Percentiles rank a stretch among this genome's conserved stretches.
phyloP scores from a whole-genome alignment of 1,140 invertebrate species.

The Cyrtorhinus lividipennis region DNA sequence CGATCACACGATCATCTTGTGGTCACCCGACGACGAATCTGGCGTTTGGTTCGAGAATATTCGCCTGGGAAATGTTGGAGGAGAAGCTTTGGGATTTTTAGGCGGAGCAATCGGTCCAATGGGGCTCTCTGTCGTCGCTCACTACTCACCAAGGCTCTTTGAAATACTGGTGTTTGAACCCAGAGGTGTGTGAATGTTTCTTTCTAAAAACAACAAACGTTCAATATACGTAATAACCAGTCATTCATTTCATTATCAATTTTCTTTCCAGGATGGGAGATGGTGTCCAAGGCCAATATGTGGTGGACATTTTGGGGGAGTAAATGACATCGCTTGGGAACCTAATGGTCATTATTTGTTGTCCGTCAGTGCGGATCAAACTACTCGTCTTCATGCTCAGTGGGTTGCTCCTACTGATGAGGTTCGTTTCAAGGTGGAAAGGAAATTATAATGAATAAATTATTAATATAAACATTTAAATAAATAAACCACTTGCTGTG shows the following conservation, averaged over 20 bases:
- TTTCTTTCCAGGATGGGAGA: neutral
- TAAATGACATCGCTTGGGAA: constrained; percentile 79
- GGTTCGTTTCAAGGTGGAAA: neutral
- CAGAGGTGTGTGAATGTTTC: neutral
- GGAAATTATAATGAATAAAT: too few relatives aligned
- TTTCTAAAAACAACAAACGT: neutral
- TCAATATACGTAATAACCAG: neutral
- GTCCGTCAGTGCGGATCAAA: constrained; percentile 71
- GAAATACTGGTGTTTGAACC: constrained; percentile 61
- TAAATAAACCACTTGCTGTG: too few relatives aligned
- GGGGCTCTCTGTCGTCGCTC: constrained; percentile 58
- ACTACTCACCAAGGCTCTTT: constrained; percentile 84
- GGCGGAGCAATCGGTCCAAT: constrained; percentile 62
- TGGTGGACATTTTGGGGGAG: constrained; percentile 73
- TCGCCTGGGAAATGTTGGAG: constrained; percentile 76
- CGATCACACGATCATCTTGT: constrained; percentile 88
- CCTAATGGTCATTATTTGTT: constrained; percentile 52
- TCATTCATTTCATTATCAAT: neutral
- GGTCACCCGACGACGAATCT: constrained; percentile 47
- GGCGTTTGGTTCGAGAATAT: constrained; percentile 69
- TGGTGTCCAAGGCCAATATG: constrained; percentile 61
- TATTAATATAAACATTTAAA: too few relatives aligned
- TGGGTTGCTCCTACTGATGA: constrained; percentile 44
- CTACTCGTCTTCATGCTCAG: constrained; percentile 74
- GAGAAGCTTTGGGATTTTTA: constrained; percentile 84